Evolutionary conservation across 2,888 invertebrate genomes (phyloP), one percentile per base, ranked within the genome.

Genomic region (Erebia ligea): DNA sequence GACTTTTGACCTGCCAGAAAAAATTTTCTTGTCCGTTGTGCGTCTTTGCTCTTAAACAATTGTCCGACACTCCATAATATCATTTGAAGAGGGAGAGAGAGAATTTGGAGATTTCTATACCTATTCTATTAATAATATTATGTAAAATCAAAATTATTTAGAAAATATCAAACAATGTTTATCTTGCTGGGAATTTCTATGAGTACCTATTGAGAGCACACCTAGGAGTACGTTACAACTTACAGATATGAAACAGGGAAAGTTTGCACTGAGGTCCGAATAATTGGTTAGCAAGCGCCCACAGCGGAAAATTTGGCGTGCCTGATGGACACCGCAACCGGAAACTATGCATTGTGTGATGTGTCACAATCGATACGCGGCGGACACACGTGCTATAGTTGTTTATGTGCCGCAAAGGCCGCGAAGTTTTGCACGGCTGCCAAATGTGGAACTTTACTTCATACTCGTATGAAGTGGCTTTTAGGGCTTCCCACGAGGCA

Each of bases 351-450:
- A 88, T 90, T 91, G 90, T 89, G 88, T 89, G 83, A 85, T 91
- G 90, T 89, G 88, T 89, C 83, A 85, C 86, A 90, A 92, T 92
- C 90, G 90, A 90, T 90, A 85, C 80, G 90, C 84, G 85, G 81
- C 81, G 83, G 86, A 82, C 89, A 88, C 87, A 86, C 86, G 89
- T 86, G 89, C 83, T 85, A 82, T 92, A 87, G 87, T 87, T 87
- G 90, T 86, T 82, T 92, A 92, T 92, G 91, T 82, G 80, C 90
- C 91, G 80, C 91, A 91, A 89, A 89, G 89, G 87, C 93, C 91
- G 81, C 90, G 80, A 84, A 85, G 86, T 90, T 88, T 87, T 88
- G 91, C 84, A 85, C 85, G 84, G 86, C 84, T 90, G 90, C 92
- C 92, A 92, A 92, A 89, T 86, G 84, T 84, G 84, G 79, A 84